Base-by-base conservation (phyloP, 2,888 invertebrate species). In the Coremacera marginata region DNA sequence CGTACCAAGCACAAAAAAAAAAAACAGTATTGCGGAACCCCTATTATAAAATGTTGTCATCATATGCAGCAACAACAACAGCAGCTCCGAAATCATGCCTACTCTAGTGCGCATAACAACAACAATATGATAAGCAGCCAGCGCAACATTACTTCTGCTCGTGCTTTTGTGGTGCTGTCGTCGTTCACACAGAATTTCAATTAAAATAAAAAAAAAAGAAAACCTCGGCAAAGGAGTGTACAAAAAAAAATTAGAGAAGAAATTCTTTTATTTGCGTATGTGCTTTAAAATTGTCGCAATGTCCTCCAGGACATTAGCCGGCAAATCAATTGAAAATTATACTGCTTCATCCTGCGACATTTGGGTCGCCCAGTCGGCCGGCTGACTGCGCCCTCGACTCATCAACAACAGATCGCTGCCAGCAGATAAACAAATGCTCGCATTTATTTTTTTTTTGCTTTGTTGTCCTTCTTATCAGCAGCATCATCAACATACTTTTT, bases 341-440 rank as follows among this genome's bases (percentile, higher is more conserved):
- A 37, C 67, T 22, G 55, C 55, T 55, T 70, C 31, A 52, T 71
- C 60, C 25, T 71, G 57, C 44, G 4, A 70, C 16, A 5, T 49
- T 19, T 27, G 27, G 19, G 44, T 7, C 8, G 52, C 22, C 16
- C 34, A 34, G 49, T 16, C 67, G 34, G 34, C 9, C 27, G 34
- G n/a, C 22, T 14, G 55, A 9, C 57, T 67, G 22, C 44, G 44
- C 14, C 37, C 34, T 27, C 8, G 51, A 9, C 68, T 52, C 65
- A 49, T 19, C 72, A 55, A 25, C 65, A 60, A 19, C 44, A 37
- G 57, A 71, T 71, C 57, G 57, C 60, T 60, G 71, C 57, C 71
- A 22, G 71, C 60, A 71, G 71, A 71, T 71, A 71, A 71, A 71
- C 71, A 71, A 57, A 71, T 71, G 71, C 60, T 71, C 71, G 22